Base-by-base conservation (phyloP, 2,113 vertebrate species). In the Heterotis niloticus region DNA sequence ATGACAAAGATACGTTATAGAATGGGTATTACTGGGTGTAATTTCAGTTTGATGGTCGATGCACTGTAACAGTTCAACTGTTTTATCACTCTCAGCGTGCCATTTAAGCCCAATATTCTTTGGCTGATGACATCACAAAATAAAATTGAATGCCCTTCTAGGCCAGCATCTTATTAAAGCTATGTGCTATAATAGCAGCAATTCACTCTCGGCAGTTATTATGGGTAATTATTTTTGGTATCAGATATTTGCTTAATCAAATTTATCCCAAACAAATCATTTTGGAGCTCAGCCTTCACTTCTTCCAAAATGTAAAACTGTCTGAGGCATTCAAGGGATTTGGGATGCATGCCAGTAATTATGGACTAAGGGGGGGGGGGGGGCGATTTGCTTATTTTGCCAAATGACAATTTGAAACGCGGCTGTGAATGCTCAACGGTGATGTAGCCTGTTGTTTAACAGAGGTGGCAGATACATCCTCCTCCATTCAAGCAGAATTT, bases 401-500 rank as follows among this genome's bases (percentile, higher is more conserved):
- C 28, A 70, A 75, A 65, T 78, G n/a, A 44, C 75, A 67, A 26
- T 69, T 34, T 70, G 16, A 75, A 75, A 80, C 34, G 64, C 52
- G 18, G 56, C 78, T 57, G 17, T 23, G 81, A 75, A 67, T 80
- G 54, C 70, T 67, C 54, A 78, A 76, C 34, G 78, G 34, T 67
- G 76, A 76, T 71, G 10, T 14, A 54, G 52, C 77, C 64, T 52
- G 81, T 83, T 79, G 82, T 84, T 81, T 79, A 75, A 83, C 51
- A 75, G 81, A 79, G 73, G 77, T 71, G 67, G 76, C 60, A 7
- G 34, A 44, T 7, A 44, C 34, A 2, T 71, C 71, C 77, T 79
- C 81, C 83, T 74, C 80, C 29, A 83, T 79, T 82, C 79, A 78
- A 57, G 80, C 76, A 54, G 71, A 34, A 66, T 64, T n/a, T 59